Base-by-base conservation (phyloP, 2,113 vertebrate genomes). In the Phrynosoma platyrhinos region DNA sequence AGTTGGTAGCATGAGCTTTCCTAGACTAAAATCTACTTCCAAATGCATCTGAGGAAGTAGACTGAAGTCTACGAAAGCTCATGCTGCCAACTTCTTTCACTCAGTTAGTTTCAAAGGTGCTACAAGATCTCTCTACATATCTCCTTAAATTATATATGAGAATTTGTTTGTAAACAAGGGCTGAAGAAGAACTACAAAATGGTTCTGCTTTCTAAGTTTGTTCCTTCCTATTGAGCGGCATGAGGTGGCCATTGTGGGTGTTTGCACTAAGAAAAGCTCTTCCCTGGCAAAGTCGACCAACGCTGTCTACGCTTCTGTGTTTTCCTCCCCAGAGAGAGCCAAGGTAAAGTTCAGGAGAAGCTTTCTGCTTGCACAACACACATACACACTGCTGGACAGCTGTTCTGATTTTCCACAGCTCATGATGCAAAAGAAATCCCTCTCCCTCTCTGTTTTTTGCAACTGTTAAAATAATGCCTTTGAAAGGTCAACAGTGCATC, bases 281-380 rank as follows among this genome's bases (percentile, higher is more conserved):
- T 72, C 36, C 68, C 27, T 68, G 21, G 18, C 40, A 86, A 66
- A 36, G 10, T 27, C 20, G 0, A 25, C 27, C 2, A 4, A 32
- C 5, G 5, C 53, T 82, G 32, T 62, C 53, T 23, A 62, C 2
- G 27, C 74, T 2, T 3, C 4, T 0, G 0, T 21, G 0, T 32
- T 6, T 2, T 4, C 0, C 0, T 85, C 53, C 84, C 89, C 21
- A 0, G 58, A 0, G 93, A 90, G 87, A 90, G 13, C 0, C 84
- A 95, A 86, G 62, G 94, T 87, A 96, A 96, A 96, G 94, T 94
- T 95, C 93, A 95, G 90, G 0, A n/a, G 30, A 78, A 93, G 5
- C 82, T 74, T 0, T 30, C 52, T 69, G 16, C 91, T 89, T 93
- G 93, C 58, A 62, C 58, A 62, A 62, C 58, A 62, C 18, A 79